phyloP scores from a whole-genome alignment of 2,113 vertebrate species.

The Ageneiosus marmoratus region DNA sequence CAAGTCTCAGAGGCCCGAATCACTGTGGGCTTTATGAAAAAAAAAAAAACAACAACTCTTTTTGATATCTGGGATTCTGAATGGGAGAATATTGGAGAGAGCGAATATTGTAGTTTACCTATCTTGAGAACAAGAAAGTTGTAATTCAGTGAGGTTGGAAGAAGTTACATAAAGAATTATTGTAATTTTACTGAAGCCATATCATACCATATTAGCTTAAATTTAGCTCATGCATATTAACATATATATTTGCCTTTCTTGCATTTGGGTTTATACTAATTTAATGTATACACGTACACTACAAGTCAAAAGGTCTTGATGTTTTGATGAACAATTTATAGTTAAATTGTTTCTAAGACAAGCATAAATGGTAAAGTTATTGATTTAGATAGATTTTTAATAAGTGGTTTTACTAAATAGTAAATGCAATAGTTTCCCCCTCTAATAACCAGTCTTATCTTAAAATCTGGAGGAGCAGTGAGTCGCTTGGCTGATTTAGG shows the following conservation, averaged over 20 bases:
- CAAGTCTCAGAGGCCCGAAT: conserved; percentile 98
- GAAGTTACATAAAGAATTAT: conserved; percentile 73
- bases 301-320: conserved; percentile 9
- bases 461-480: no score
- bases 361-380: background rate
- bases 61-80: conserved; percentile 7
- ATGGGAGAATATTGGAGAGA: conserved; percentile 12
- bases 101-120: conserved; percentile 13
- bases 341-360: background rate
- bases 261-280: conserved; percentile 66
- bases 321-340: background rate
- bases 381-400: background rate
- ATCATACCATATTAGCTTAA: conserved; percentile 84
- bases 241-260: conserved; percentile 75
- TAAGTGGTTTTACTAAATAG: background rate
- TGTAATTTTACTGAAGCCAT: conserved; percentile 93
- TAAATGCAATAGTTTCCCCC: background rate
- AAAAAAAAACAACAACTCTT: conserved; percentile 85
- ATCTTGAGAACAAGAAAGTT: conserved; percentile 26
- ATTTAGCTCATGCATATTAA: conserved; percentile 97
- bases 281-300: conserved; percentile 1
- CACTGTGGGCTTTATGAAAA: conserved; percentile 87
- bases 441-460: background rate
- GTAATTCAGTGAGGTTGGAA: conserved; percentile 9
- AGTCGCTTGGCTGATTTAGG: background rate